A percentile compares a stretch with the other conserved stretches of the same genome.
Evolutionary conservation across 2,113 vertebrate species (phyloP).

Genomic region (Chaetorhynchus papuensis): DNA sequence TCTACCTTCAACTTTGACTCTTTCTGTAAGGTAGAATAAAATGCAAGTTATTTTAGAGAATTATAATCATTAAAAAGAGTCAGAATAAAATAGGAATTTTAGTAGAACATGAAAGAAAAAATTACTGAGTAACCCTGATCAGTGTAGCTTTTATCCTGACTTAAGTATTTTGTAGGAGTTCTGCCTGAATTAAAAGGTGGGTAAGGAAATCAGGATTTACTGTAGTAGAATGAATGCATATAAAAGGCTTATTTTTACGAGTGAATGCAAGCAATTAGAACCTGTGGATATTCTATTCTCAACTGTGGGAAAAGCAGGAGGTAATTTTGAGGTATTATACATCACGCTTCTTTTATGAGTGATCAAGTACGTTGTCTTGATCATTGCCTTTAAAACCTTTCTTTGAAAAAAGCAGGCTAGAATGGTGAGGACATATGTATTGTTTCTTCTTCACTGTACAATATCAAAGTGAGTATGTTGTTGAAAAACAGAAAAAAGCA

Average conservation of each 20-base stretch:
- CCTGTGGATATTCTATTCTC: not conserved
- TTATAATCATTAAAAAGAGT: not conserved
- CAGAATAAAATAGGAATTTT: not conserved
- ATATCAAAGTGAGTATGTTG: not conserved
- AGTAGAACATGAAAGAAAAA: not conserved
- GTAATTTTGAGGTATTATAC: not conserved
- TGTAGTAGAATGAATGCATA: not conserved
- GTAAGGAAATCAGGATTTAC: not conserved
- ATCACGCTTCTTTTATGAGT: not conserved
- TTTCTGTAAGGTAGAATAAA: not conserved
- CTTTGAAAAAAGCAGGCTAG: not conserved
- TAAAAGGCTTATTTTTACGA: not conserved
- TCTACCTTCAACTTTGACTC: not conserved
- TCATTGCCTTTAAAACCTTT: not conserved
- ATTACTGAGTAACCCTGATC: not conserved
- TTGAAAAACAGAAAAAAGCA: not conserved
- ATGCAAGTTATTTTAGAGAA: not conserved
- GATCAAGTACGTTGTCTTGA: not conserved
- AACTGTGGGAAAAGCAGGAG: not conserved
- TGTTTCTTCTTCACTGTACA: not conserved
- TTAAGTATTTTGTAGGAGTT: not conserved
- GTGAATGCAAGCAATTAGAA: not conserved
- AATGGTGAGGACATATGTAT: not conserved
- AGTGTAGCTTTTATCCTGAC: not conserved
- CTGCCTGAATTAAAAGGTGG: not conserved